A percentile compares a stretch with the other conserved stretches of the same genome.
phyloP scores from a whole-genome alignment of 2,113 vertebrate genomes.

The Mungos mungo region DNA sequence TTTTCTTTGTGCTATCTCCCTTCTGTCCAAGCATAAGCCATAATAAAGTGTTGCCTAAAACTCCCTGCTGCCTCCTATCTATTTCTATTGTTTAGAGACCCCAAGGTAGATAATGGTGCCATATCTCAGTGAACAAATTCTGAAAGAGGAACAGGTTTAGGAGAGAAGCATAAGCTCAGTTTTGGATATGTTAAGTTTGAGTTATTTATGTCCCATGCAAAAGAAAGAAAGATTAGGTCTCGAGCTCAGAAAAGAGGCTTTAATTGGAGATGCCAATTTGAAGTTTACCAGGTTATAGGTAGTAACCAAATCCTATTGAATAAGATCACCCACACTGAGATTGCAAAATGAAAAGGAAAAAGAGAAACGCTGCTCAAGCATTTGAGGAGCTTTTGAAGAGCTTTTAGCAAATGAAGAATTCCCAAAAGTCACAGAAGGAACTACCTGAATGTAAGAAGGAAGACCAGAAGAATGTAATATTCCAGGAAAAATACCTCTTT shows the following conservation, averaged over 20 bases:
- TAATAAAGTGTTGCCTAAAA: not conserved
- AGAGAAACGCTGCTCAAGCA: not conserved
- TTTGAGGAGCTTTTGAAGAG: not conserved
- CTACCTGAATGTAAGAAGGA: not conserved
- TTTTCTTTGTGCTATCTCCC: not conserved
- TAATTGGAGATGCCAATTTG: not conserved
- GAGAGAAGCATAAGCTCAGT: not conserved
- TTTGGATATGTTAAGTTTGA: not conserved
- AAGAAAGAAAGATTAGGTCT: not conserved
- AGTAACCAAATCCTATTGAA: not conserved
- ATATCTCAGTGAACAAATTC: not conserved
- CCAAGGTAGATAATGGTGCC: not conserved
- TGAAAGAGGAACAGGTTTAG: not conserved
- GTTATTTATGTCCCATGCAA: not conserved
- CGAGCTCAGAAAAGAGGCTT: not conserved
- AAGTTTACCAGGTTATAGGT: not conserved
- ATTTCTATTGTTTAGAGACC: not conserved
- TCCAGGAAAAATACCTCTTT: conserved; percentile 20
- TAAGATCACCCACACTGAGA: not conserved
- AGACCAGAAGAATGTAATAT: not conserved
- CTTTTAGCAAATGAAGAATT: not conserved
- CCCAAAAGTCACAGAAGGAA: conserved; percentile 27
- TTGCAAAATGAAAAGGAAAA: not conserved
- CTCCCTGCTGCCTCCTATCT: not conserved
- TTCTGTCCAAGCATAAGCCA: not conserved